Evolutionary conservation across 2,113 vertebrate species (phyloP), one percentile per base, ranked within the genome.

Genomic region (Miniopterus natalensis): DNA sequence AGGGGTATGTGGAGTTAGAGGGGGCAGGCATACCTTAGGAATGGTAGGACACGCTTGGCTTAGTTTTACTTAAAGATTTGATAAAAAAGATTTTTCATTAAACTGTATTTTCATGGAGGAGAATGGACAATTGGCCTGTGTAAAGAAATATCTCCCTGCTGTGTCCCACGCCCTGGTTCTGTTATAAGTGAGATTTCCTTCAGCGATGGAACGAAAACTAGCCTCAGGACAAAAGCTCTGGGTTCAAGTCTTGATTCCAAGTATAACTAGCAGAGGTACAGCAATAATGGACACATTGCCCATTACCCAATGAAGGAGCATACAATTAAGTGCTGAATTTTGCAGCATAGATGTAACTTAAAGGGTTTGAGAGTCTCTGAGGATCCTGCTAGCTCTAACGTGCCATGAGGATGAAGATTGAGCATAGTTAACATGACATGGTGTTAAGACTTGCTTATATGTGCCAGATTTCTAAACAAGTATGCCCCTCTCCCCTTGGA

Each of bases 221-320:
- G 45, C 36, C 23, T 88, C 36, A 65, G 20, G 73, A 1, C n/a
- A 42, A 77, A 89, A 75, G 45, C 53, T 81, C 40, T 74, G 70
- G 53, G 59, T 59, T 88, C 49, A 68, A 84, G 42, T 55, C 49
- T 95, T 92, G 49, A 51, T 83, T 93, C 49, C 66, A 66, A 57
- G 42, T 1, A 15, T 57, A 70, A 59, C 2, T 20, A 84, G 66
- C 13, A 79, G 80, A 47, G 8, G 11, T 42, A 27, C 11, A 87
- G 20, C 1, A 86, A n/a, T 78, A 83, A 59, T 4, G 31, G 85
- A 31, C 71, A 81, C 77, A 40, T 73, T 7, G 15, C 8, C 71
- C 9, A 13, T 42, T 51, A 40, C 61, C 27, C n/a, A 63, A 31
- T 81, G 80, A 51, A 73, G 89, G 49, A 90, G 5, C 68, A 59